Conservation (phyloP, 1,140 invertebrate genomes). For the Asobara japonica region DNA sequence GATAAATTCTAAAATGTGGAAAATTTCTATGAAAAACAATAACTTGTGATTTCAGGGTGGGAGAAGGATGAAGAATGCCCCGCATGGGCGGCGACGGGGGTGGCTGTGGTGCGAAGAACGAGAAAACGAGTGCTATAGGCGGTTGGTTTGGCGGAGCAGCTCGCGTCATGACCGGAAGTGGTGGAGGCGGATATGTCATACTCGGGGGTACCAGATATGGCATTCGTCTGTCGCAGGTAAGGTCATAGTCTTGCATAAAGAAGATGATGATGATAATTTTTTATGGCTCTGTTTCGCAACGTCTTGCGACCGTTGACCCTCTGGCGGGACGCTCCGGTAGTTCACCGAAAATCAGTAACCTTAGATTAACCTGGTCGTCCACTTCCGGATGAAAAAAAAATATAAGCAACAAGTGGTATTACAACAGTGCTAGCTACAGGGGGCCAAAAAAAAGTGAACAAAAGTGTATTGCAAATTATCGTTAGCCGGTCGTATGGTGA, state of each 20-base stretch:
- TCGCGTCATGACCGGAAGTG: constrained; percentile 52
- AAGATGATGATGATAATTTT: too few relatives aligned
- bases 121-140: constrained; percentile 48
- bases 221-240: constrained; percentile 58
- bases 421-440: too few relatives aligned
- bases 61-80: constrained; percentile 65
- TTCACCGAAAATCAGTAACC: too few relatives aligned
- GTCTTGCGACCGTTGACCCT: too few relatives aligned
- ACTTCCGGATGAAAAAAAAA: too few relatives aligned
- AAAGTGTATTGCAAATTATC: too few relatives aligned
- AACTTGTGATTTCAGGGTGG: constrained; percentile 50
- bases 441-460: too few relatives aligned
- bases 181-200: constrained; percentile 55
- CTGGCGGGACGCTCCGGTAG: too few relatives aligned
- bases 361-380: too few relatives aligned
- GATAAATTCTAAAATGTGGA: background rate
- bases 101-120: constrained; percentile 43
- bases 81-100: constrained; percentile 57
- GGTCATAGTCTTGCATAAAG: background rate
- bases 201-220: constrained; percentile 60
- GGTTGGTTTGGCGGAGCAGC: constrained; percentile 58
- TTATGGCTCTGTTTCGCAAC: too few relatives aligned
- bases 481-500: too few relatives aligned
- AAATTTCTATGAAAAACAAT: background rate
- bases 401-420: too few relatives aligned